phyloP scores from a whole-genome alignment of 2,797 vertebrate species.

The Arctocebus calabarensis region DNA sequence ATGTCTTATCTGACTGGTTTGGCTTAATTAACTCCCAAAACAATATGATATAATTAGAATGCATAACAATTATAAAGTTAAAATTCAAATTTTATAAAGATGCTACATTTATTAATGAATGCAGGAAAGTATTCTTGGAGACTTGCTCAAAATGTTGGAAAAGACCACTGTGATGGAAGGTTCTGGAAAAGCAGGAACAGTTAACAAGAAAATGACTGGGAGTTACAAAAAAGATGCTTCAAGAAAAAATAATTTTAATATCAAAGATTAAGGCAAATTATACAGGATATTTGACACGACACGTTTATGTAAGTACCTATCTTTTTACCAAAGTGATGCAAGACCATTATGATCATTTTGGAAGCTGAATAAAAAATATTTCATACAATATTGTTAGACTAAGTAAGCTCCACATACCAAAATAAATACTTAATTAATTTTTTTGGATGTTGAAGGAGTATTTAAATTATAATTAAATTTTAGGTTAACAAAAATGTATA shows the following conservation, averaged over 20 bases:
- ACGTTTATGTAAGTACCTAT: neutral
- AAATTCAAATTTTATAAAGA: neutral
- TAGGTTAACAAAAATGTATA: neutral
- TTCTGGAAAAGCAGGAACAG: neutral
- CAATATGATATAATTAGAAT: neutral
- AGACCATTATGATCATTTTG: neutral
- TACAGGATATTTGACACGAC: neutral
- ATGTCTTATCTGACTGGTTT: neutral
- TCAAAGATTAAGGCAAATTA: neutral
- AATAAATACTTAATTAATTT: neutral
- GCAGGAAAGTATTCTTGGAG: neutral
- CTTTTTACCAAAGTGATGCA: neutral
- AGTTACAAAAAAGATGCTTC: neutral
- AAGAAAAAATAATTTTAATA: neutral
- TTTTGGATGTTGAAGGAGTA: neutral
- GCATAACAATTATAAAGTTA: neutral
- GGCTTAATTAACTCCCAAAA: neutral
- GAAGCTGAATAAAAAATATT: neutral
- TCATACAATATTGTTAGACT: neutral
- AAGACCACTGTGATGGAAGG: neutral
- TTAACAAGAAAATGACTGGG: neutral
- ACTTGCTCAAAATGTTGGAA: neutral
- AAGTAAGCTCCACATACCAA: neutral
- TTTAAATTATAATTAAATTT: neutral
- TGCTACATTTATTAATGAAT: neutral